Base-by-base conservation (phyloP, 2,797 vertebrate genomes). In the Psittacula echo region DNA sequence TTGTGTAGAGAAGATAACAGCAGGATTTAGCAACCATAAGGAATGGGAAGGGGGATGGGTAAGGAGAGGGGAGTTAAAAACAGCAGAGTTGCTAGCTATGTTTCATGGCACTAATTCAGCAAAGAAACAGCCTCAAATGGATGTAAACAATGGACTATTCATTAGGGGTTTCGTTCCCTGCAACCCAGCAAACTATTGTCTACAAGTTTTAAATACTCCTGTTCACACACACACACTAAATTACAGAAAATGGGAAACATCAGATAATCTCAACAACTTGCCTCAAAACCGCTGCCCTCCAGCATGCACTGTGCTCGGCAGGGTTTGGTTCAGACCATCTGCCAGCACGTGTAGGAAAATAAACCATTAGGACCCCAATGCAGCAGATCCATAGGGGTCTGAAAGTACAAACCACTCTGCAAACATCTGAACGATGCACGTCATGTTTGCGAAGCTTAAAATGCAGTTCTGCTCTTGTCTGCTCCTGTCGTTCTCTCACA, bases 61-160 rank as follows among this genome's bases (percentile, higher is more conserved):
- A 75, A 90, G 30, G 44, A 94, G 68, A 91, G 37, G 14, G 73
- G 54, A 94, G 76, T 84, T 90, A 76, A 71, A 94, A 93, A 82
- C 84, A 85, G 72, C 56, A 45, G 93, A 77, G 62, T 73, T 93
- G 65, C 76, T 78, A 67, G 90, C 86, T 60, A 84, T 78, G 90
- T 90, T 95, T 89, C 83, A 75, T 72, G 84, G 88, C 84, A 92
- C 82, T 85, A 94, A 89, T 90, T 94, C 94, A 96, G 94, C 90
- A 73, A 85, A 92, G 94, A 89, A 95, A 82, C 48, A 61, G 91
- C 79, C 75, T 89, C 88, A 89, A 83, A 96, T 85, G 88, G 81
- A 87, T 85, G 90, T 93, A 94, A 95, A 96, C 96, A 97, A 97
- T 94, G 78, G 86, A 62, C 90, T 94, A 90, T 95, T 96, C 92